A percentile compares a stretch with the other conserved stretches of the same genome.
Conservation (phyloP, 1,140 invertebrate genomes). For the Drosophila ananassae region DNA sequence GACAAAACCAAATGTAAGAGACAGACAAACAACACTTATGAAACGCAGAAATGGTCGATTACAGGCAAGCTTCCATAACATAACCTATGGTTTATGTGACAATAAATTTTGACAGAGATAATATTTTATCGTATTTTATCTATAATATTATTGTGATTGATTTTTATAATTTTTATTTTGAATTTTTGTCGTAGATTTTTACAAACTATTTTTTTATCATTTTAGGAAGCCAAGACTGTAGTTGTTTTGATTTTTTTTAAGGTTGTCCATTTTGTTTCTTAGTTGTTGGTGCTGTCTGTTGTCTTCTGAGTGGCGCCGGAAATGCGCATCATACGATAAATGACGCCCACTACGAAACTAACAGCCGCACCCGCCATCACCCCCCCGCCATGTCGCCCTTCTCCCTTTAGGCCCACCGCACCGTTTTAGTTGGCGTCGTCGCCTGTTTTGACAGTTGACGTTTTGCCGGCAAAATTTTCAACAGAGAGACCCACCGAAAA, state of each 20-base stretch:
- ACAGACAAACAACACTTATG: conserved; percentile 46
- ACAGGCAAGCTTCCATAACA: conserved; percentile 5
- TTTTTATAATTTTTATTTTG: too few relatives aligned
- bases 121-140: too few relatives aligned
- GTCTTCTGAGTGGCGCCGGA: conserved; percentile 70
- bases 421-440: conserved; percentile 39
- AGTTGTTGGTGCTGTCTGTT: conserved; percentile 18
- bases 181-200: too few relatives aligned
- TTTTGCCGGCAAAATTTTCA: conserved; percentile 68
- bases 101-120: too few relatives aligned
- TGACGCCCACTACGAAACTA: conserved; percentile 45
- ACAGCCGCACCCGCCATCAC: not conserved
- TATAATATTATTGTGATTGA: too few relatives aligned
- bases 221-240: not conserved
- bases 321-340: conserved; percentile 70
- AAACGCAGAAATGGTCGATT: conserved; percentile 49
- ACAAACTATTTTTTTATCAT: too few relatives aligned
- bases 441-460: conserved; percentile 71
- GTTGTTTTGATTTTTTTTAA: not conserved
- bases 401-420: conserved; percentile 5
- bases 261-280: conserved; percentile 24
- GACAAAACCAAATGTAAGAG: conserved; percentile 42
- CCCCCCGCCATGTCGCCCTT: not conserved
- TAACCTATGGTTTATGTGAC: too few relatives aligned
- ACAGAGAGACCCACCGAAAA: conserved; percentile 1